A percentile compares a stretch with the other conserved stretches of the same genome.
phyloP scores from a whole-genome alignment of 2,113 vertebrate genomes.

The Muntiacus muntjak region DNA sequence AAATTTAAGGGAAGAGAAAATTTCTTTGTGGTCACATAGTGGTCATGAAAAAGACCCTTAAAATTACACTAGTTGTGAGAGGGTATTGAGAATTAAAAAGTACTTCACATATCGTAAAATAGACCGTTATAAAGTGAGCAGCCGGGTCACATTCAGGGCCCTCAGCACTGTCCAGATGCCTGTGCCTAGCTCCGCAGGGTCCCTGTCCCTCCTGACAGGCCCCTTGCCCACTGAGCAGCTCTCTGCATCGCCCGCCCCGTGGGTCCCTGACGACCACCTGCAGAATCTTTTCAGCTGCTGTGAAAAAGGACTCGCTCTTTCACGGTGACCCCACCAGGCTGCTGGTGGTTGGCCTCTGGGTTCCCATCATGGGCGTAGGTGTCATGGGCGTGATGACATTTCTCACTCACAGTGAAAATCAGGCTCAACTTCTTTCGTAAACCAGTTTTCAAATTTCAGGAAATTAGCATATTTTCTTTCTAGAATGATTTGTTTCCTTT shows the following conservation, averaged over 20 bases:
- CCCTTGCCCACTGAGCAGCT: rapidly evolving
- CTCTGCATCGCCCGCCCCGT: no score
- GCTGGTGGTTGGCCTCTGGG: rapidly evolving
- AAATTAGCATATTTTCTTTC: not conserved
- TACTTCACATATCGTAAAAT: not conserved
- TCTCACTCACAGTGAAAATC: not conserved
- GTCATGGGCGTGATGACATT: rapidly evolving
- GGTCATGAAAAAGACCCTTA: not conserved
- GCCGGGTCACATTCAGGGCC: rapidly evolving
- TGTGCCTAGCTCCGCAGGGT: not conserved
- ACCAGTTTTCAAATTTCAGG: not conserved
- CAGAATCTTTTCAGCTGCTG: not conserved
- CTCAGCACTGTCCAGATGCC: not conserved
- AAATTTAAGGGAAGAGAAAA: not conserved
- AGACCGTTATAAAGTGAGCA: not conserved
- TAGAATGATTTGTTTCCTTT: not conserved
- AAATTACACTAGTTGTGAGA: not conserved
- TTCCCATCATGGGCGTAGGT: not conserved
- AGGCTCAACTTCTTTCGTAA: not conserved
- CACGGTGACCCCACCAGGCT: rapidly evolving
- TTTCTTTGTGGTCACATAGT: not conserved
- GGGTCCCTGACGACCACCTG: rapidly evolving
- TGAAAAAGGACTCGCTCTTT: not conserved
- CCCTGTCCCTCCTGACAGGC: not conserved
- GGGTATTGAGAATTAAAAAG: not conserved